Base-by-base conservation (phyloP, 2,113 vertebrate genomes). In the Hystrix brachyura region DNA sequence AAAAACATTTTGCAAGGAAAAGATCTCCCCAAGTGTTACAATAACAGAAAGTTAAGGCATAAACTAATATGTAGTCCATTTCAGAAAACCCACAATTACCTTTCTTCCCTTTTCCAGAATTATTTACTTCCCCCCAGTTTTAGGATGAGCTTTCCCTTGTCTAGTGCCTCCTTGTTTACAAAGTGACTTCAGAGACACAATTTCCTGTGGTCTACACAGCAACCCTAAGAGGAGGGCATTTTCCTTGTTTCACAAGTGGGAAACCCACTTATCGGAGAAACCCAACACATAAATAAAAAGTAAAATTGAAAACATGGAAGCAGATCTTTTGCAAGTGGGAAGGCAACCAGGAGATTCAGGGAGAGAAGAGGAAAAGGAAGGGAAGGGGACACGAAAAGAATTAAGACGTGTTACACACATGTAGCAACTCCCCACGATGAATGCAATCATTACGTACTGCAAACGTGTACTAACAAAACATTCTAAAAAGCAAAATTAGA, bases 61-160 rank as follows among this genome's bases (percentile, higher is more conserved):
- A 92, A 96, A 85, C 29, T 32, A 71, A 90, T 46, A 71, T 29
- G 23, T 13, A 29, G 83, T 53, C 51, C 85, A 95, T n/a, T 90
- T 83, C 90, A 78, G 18, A 85, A 83, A 23, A 81, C 38, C 51
- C 38, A 89, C 23, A 65, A 67, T 83, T 90, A 53, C 53, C 80
- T 84, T 65, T 84, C 27, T 51, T 80, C 65, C 55, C 71, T 76
- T 72, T 79, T 62, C 87, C 21, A 3, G 67, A 78, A 62, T 46
- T 62, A 87, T 29, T 86, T 38, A 78, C n/a, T 67, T 72, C 67
- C 57, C 60, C 43, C 65, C 23, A 69, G 46, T 51, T 95, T 65
- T 76, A 51, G 3, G 51, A n/a, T 25, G 14, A 59, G 12, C 6
- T 27, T 25, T 86, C 81, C 27, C 34, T 18, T 55, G 27, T 27